Conservation (phyloP, 2,797 vertebrate species). For the Pempheris klunzingeri region DNA sequence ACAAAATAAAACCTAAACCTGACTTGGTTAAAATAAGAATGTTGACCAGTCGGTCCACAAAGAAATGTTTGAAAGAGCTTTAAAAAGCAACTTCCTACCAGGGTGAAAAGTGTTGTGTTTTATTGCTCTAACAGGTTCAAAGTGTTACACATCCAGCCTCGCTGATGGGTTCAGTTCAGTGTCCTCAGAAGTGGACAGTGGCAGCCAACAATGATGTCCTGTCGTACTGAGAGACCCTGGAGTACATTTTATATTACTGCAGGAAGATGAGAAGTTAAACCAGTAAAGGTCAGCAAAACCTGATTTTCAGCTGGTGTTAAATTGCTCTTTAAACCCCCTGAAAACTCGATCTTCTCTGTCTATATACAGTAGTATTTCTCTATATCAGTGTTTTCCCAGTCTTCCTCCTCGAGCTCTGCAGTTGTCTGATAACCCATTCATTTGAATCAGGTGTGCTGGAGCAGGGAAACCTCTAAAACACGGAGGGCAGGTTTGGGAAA, state of each 20-base stretch:
- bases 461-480: too few relatives aligned
- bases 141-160: not conserved
- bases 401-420: too few relatives aligned
- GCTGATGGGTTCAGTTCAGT: not conserved
- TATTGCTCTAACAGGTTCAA: not conserved
- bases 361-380: too few relatives aligned
- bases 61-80: not conserved
- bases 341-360: not conserved
- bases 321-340: not conserved
- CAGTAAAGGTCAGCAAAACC: not conserved
- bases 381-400: too few relatives aligned
- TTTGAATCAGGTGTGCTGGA: too few relatives aligned
- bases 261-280: not conserved
- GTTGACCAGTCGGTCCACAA: not conserved
- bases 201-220: not conserved
- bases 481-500: too few relatives aligned
- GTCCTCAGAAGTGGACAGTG: not conserved
- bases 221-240: not conserved
- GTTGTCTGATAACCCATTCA: too few relatives aligned
- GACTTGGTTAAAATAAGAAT: not conserved
- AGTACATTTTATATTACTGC: not conserved
- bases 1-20: too few relatives aligned
- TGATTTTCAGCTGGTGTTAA: not conserved
- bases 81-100: not conserved
- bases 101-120: not conserved